phyloP scores from a whole-genome alignment of 2,888 invertebrate genomes.

The Drosophila sordidapex region DNA sequence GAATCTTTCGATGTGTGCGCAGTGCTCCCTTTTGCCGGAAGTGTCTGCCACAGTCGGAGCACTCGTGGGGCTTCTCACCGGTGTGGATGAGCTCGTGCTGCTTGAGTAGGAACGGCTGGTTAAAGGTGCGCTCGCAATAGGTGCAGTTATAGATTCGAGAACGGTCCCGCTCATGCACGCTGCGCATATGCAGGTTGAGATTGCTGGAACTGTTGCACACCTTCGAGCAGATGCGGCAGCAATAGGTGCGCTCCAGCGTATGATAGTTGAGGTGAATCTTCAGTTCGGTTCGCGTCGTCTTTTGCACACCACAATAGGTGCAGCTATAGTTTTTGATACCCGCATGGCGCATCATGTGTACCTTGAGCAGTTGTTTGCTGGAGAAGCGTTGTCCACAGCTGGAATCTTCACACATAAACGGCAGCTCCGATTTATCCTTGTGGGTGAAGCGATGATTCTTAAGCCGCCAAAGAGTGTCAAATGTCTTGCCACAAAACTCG shows the following conservation, averaged over 20 bases:
- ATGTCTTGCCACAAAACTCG: constrained; percentile 52
- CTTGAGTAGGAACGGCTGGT: constrained; percentile 77
- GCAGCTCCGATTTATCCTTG: constrained; percentile 73
- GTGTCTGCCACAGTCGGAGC: constrained; percentile 73
- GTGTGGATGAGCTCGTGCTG: constrained; percentile 84
- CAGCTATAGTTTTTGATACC: constrained; percentile 83
- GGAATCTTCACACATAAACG: constrained; percentile 71
- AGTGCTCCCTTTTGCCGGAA: constrained; percentile 81
- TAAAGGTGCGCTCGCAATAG: constrained; percentile 79
- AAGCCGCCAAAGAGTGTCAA: constrained; percentile 57
- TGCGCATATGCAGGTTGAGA: constrained; percentile 77
- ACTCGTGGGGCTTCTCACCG: constrained; percentile 82
- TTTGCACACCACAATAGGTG: constrained; percentile 80
- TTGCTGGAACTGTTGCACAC: constrained; percentile 82
- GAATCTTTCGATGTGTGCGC: constrained; percentile 79
- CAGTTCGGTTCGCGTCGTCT: constrained; percentile 82
- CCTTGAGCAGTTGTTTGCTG: constrained; percentile 77
- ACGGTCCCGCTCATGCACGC: constrained; percentile 79
- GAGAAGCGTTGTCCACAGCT: constrained; percentile 72
- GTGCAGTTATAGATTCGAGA: constrained; percentile 75
- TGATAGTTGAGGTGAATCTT: constrained; percentile 82
- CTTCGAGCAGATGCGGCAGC: constrained; percentile 77
- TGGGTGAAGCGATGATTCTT: constrained; percentile 80
- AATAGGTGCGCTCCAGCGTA: constrained; percentile 79
- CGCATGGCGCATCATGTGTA: constrained; percentile 82